These are phyloP conservation scores for Hucho hucho DNA, from an alignment of 2,113 vertebrate species.

Conservation along the genomic window DNA sequence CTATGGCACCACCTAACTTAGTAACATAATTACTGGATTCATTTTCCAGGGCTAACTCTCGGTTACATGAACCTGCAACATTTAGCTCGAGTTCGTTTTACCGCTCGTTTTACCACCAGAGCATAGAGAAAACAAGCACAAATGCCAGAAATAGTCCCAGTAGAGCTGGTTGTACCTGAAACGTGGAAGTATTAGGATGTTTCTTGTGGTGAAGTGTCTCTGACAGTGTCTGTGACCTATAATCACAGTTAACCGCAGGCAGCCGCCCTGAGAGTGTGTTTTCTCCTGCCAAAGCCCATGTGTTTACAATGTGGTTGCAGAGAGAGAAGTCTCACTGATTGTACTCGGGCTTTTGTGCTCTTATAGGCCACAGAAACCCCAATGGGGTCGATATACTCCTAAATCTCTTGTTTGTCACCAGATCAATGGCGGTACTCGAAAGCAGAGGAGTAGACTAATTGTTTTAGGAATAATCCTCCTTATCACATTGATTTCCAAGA, in stretches of 20 bases:
- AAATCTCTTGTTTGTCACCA: constrained; percentile 89
- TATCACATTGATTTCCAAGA: too few species aligned
- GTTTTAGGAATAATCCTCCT: constrained; percentile 59
- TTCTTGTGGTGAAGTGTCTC: neutral
- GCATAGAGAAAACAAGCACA: constrained; percentile 33
- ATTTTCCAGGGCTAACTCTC: constrained; percentile 65
- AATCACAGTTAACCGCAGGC: constrained; percentile 68
- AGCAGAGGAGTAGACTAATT: constrained; percentile 80
- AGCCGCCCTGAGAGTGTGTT: constrained; percentile 50
- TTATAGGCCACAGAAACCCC: constrained; percentile 78
- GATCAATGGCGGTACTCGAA: constrained; percentile 81
- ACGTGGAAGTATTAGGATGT: constrained; percentile 32
- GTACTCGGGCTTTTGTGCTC: constrained; percentile 74
- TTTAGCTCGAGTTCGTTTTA: constrained; percentile 24
- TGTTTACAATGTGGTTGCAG: constrained; percentile 65
- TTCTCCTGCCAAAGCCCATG: constrained; percentile 75
- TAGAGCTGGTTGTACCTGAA: constrained; percentile 54
- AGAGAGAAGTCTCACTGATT: constrained; percentile 66
- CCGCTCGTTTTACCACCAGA: constrained; percentile 37
- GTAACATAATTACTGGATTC: constrained; percentile 67
- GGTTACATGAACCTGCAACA: constrained; percentile 37
- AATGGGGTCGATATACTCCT: constrained; percentile 77
- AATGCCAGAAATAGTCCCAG: constrained; percentile 23
- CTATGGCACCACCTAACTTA: constrained; percentile 33
- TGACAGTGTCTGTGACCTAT: constrained; percentile 60